phyloP scores from a whole-genome alignment of 2,888 invertebrate genomes.

The Chorisops tibialis region DNA sequence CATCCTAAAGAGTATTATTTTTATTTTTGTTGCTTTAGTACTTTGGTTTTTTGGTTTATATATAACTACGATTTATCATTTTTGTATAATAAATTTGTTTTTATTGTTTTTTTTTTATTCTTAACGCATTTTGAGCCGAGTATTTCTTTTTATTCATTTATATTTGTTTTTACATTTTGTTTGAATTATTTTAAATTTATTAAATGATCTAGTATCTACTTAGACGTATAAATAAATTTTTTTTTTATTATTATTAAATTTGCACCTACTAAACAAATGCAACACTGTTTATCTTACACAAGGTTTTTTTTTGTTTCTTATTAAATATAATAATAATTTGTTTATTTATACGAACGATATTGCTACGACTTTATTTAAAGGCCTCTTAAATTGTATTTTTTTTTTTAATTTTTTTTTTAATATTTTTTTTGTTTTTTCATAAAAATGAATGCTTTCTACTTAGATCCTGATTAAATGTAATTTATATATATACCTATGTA shows the following conservation, averaged over 20 bases:
- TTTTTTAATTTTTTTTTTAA: constrained; percentile 9
- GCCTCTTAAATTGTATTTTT: constrained; percentile 26
- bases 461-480: background rate
- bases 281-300: constrained; percentile 15
- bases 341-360: constrained; percentile 18
- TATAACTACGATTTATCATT: too few relatives aligned
- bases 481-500: background rate
- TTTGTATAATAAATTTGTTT: too few relatives aligned
- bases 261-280: constrained; percentile 19
- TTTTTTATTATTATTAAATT: background rate
- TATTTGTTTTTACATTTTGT: too few relatives aligned
- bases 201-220: background rate
- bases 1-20: too few relatives aligned
- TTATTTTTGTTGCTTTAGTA: too few relatives aligned
- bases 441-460: constrained; percentile 12
- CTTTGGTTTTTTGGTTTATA: too few relatives aligned
- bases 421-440: constrained; percentile 3
- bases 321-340: constrained; percentile 6
- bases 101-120: too few relatives aligned
- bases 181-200: too few relatives aligned
- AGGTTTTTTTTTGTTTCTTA: background rate
- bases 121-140: too few relatives aligned
- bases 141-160: too few relatives aligned
- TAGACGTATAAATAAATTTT: background rate
- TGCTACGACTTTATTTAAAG: constrained; percentile 27